Base-by-base conservation (phyloP, 2,888 invertebrate species). In the Melanargia galathea region DNA sequence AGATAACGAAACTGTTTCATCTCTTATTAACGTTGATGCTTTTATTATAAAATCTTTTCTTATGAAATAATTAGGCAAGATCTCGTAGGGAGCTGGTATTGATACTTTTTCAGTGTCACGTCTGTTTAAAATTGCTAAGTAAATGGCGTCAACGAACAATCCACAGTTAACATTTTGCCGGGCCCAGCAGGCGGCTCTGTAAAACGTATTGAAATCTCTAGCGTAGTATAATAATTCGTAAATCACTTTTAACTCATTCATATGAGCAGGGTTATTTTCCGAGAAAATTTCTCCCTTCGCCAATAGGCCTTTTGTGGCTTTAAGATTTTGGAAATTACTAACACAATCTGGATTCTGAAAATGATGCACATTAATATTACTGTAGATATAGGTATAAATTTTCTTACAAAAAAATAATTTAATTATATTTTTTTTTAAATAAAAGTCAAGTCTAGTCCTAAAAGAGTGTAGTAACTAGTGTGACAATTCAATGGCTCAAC, bases 51-150 rank as follows among this genome's bases (percentile, higher is more conserved):
- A 92, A 65, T 94, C 93, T 65, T 92, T 90, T 71, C 92, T 91
- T 72, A 94, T 92, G 83, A 93, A 95, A 74, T 93, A 93, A 81
- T 94, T 93, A 0, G 95, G 95, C 63, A 93, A 75, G 46, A 95
- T 80, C 83, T 95, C 95, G 74, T 95, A 94, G 1, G 93, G 88
- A 0, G 95, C 92, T 18, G 95, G 95, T 46, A 95, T 69, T 7
- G 92, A 91, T 49, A 95, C 75, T 71, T 90, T 91, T 69, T 87
- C 86, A 63, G 92, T 92, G 66, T 95, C 94, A 49, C 80, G 84
- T 65, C 94, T 93, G 66, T 93, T 93, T 40, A 93, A 73, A 38
- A 93, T 78, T 30, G 94, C 93, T 24, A 93, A 83, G 67, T 93
- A 92, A 57, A 95, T 82, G 20, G 93, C 92, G 74, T 94, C 94